phyloP scores from a whole-genome alignment of 2,113 vertebrate species.

The Toxostoma redivivum region DNA sequence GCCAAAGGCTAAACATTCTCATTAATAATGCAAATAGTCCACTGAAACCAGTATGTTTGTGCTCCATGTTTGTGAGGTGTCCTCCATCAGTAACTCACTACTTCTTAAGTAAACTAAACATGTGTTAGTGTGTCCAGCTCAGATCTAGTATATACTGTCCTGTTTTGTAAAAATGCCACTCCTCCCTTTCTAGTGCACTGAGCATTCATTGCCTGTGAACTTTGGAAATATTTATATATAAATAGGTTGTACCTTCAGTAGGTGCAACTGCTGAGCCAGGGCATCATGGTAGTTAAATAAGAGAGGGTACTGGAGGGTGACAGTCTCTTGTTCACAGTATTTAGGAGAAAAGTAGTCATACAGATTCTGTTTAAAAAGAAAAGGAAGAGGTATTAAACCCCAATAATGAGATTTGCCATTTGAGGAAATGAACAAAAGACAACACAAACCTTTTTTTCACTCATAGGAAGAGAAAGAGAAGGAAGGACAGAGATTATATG shows the following conservation, averaged over 20 bases:
- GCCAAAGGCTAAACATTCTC: not conserved
- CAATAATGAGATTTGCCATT: not conserved
- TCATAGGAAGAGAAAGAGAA: slow-evolving; percentile 69
- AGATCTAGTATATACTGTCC: not conserved
- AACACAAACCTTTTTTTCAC: slow-evolving; percentile 76
- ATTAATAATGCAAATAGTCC: not conserved
- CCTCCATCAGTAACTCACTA: not conserved
- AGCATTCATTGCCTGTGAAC: not conserved
- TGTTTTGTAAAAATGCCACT: not conserved
- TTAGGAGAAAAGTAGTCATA: slow-evolving; percentile 59
- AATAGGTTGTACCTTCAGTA: slow-evolving; percentile 63
- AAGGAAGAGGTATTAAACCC: not conserved
- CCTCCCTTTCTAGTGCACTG: not conserved
- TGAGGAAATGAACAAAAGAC: not conserved
- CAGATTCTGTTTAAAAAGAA: slow-evolving; percentile 57
- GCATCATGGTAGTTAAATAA: slow-evolving; percentile 81
- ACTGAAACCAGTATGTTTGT: not conserved
- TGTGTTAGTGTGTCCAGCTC: not conserved
- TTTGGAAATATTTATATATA: not conserved
- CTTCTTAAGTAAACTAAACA: not conserved
- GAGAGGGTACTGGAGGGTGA: slow-evolving; percentile 52
- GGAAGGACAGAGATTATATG: slow-evolving; percentile 78
- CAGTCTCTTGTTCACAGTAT: not conserved
- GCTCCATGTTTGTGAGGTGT: not conserved
- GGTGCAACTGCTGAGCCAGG: slow-evolving; percentile 67